Conservation (phyloP, 2,888 invertebrate species). For the Lycophotia porphyrea region DNA sequence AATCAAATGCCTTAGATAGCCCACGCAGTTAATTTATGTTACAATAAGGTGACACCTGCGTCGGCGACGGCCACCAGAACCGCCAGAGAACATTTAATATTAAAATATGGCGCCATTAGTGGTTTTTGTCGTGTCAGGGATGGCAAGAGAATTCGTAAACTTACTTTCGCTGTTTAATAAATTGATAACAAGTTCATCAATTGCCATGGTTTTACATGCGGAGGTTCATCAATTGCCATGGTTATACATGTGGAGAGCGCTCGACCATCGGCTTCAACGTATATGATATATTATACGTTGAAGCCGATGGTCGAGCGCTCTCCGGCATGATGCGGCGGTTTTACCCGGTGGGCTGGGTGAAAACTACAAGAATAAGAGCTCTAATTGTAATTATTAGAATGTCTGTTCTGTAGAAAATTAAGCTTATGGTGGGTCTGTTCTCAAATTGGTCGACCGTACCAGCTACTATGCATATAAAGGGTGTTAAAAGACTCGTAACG, state of each 20-base stretch:
- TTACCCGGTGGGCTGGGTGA: too few relatives aligned
- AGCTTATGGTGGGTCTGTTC: background rate
- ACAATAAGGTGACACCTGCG: background rate
- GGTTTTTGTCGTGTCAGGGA: background rate
- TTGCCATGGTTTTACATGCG: too few relatives aligned
- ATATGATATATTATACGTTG: too few relatives aligned
- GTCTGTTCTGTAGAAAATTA: background rate
- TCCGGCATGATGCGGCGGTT: too few relatives aligned
- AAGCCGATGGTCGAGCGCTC: too few relatives aligned
- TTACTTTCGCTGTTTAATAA: background rate
- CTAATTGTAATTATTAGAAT: background rate
- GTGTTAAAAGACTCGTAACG: too few relatives aligned
- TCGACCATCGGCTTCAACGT: too few relatives aligned
- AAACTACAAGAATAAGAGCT: background rate
- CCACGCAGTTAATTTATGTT: constrained; percentile 3
- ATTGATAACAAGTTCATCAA: background rate
- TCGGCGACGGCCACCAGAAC: background rate
- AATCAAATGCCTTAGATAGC: background rate
- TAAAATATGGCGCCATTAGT: background rate
- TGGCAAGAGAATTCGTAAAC: background rate
- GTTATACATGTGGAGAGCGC: too few relatives aligned
- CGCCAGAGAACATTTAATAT: background rate
- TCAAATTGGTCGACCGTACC: background rate
- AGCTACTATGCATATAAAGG: too few relatives aligned
- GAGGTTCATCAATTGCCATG: too few relatives aligned